Percentiles rank a stretch among this genome's conserved stretches.
Conservation (phyloP, 2,113 vertebrate genomes). For the Ploceus nigricollis region DNA sequence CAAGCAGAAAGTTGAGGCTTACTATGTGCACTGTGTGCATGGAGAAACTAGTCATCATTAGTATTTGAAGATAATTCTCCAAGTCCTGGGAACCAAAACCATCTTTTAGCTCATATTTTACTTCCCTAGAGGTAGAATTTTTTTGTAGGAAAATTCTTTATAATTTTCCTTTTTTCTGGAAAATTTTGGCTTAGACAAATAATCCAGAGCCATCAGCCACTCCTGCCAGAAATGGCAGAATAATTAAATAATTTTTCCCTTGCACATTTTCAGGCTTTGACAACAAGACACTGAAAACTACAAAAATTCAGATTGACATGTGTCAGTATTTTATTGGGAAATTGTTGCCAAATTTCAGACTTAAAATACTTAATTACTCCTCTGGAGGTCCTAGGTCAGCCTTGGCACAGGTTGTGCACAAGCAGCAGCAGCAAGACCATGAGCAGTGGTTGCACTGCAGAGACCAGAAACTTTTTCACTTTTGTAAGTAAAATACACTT, state of each 20-base stretch:
- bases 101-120: background rate
- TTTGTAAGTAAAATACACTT: too few species aligned
- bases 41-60: background rate
- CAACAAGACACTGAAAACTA: background rate
- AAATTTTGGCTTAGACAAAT: background rate
- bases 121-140: background rate
- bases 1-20: background rate
- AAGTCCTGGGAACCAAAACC: background rate
- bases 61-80: background rate
- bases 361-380: background rate
- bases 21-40: background rate
- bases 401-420: background rate
- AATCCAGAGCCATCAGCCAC: background rate
- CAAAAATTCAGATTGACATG: background rate
- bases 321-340: background rate
- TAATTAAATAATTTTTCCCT: background rate
- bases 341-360: background rate
- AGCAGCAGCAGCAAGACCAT: background rate
- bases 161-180: accelerated
- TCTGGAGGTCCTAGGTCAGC: background rate
- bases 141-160: background rate
- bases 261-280: background rate
- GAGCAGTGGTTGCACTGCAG: background rate
- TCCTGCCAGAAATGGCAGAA: background rate
- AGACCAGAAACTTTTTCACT: background rate